Evolutionary conservation across 2,797 vertebrate genomes (phyloP).

Genomic region (Coluber constrictor): DNA sequence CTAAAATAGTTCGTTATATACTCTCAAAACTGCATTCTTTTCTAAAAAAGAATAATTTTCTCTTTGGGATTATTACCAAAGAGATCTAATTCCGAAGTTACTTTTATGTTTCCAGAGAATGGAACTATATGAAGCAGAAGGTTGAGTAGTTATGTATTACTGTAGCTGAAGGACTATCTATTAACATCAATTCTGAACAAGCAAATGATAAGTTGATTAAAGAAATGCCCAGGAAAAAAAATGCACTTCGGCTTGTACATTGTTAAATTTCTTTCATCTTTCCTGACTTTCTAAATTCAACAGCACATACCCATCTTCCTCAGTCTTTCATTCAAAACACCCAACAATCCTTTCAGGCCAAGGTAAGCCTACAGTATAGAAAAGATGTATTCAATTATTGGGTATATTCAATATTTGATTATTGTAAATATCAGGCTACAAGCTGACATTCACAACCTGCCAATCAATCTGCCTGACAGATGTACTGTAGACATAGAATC

Average conservation of each 20-base stretch:
- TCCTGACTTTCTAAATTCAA: neutral
- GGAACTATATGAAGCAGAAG: neutral
- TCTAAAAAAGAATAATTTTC: neutral
- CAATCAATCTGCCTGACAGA: neutral
- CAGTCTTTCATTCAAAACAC: constrained; percentile 8
- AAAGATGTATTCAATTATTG: neutral
- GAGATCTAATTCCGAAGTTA: neutral
- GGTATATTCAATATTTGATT: neutral
- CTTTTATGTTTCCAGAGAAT: neutral
- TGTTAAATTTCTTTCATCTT: constrained; percentile 29
- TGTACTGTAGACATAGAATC: neutral
- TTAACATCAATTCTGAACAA: constrained; percentile 8
- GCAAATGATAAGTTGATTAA: neutral
- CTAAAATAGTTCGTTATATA: neutral
- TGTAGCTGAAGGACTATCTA: constrained; percentile 13
- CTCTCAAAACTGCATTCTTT: constrained; percentile 15
- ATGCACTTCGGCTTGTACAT: neutral
- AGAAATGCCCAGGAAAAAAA: constrained; percentile 4
- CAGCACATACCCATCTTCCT: neutral
- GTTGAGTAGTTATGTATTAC: neutral
- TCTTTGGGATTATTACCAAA: neutral
- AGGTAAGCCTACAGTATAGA: neutral
- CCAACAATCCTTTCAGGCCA: constrained; percentile 14
- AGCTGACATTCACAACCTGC: neutral
- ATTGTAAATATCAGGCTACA: neutral